Conservation (phyloP, 2,113 vertebrate species). For the Galbula dea region DNA sequence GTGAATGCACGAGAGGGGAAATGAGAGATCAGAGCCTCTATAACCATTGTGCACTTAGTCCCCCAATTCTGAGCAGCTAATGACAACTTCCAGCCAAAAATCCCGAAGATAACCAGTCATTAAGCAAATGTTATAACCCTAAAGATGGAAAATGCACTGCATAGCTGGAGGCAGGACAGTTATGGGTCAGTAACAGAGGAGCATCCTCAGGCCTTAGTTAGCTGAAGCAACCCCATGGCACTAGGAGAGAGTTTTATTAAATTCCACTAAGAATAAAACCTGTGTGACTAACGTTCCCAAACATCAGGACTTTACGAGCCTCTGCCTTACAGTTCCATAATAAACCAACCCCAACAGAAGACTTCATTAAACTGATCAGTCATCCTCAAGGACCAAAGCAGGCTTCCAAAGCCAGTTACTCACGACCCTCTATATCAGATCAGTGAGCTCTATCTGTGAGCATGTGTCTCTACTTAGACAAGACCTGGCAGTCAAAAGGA, state of each 20-base stretch:
- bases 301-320: background rate
- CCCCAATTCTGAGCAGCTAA: constrained; percentile 12
- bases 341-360: background rate
- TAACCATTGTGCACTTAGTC: constrained; percentile 5
- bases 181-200: background rate
- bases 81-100: constrained; percentile 47
- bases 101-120: constrained; percentile 7
- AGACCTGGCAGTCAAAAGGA: background rate
- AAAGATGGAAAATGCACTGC: background rate
- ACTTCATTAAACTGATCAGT: background rate
- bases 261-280: background rate
- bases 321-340: background rate
- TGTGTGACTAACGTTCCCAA: background rate
- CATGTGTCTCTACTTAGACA: background rate
- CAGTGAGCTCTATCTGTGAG: background rate
- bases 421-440: rapidly evolving
- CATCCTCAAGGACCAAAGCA: background rate
- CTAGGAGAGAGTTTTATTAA: background rate
- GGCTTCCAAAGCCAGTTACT: background rate
- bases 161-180: background rate
- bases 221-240: background rate
- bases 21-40: background rate
- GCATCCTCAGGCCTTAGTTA: background rate
- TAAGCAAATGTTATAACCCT: constrained; percentile 23
- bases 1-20: background rate